phyloP scores from a whole-genome alignment of 2,113 vertebrate genomes.

The Labeo rohita region DNA sequence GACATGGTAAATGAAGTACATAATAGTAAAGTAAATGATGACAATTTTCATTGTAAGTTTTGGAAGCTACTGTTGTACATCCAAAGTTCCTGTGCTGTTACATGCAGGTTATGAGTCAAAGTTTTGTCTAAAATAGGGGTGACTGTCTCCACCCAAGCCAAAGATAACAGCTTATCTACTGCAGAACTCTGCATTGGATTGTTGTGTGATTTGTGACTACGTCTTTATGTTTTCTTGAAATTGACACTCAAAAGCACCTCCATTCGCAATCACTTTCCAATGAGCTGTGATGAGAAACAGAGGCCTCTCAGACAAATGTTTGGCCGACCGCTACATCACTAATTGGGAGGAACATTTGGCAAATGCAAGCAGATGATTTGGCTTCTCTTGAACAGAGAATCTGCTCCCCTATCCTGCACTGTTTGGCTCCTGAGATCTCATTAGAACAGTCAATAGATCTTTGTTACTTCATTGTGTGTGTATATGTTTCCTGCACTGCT shows the following conservation, averaged over 20 bases:
- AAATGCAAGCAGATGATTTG: conserved; percentile 1
- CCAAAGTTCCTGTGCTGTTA: not conserved
- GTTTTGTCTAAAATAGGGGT: not conserved
- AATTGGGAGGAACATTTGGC: conserved; percentile 37
- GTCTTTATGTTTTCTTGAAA: conserved; percentile 34
- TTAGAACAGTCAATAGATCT: conserved; percentile 39
- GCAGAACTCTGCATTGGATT: conserved; percentile 18
- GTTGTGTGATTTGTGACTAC: not conserved
- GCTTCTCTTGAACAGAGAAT: conserved; percentile 23
- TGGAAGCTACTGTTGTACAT: not conserved
- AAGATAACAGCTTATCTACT: conserved; percentile 41
- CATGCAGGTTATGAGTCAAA: not conserved
- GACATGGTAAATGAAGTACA: not conserved
- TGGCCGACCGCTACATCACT: conserved; percentile 4
- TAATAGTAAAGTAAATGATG: not conserved
- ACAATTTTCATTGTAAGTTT: not conserved
- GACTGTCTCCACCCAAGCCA: conserved; percentile 3
- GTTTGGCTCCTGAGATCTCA: conserved; percentile 39
- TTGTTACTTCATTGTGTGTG: conserved; percentile 36
- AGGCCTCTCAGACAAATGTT: conserved; percentile 12
- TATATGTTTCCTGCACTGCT: conserved; percentile 10
- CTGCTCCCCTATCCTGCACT: not conserved
- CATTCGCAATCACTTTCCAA: conserved; percentile 32
- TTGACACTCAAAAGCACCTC: conserved; percentile 55
- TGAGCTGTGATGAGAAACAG: conserved; percentile 41